Evolutionary conservation across 2,113 vertebrate species (phyloP).

Genomic region (Larimichthys crocea): DNA sequence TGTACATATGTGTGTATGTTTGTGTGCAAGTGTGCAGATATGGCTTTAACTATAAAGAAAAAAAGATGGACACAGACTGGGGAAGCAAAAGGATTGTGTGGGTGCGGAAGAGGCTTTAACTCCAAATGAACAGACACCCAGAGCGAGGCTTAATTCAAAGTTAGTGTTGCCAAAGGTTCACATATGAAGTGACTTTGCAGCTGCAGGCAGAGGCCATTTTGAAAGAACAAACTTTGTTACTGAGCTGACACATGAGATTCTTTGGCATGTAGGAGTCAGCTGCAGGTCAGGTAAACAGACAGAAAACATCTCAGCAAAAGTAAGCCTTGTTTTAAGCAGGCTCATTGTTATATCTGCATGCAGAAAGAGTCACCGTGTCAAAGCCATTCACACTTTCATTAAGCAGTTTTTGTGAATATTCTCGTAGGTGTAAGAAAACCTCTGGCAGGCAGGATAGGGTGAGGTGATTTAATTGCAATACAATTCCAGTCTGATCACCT

Average conservation of each 20-base stretch:
- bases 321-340: background rate
- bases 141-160: constrained; percentile 57
- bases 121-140: constrained; percentile 40
- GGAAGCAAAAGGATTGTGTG: constrained; percentile 39
- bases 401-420: constrained; percentile 44
- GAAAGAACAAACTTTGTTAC: constrained; percentile 33
- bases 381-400: constrained; percentile 51
- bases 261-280: constrained; percentile 17
- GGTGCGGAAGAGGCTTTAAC: constrained; percentile 25
- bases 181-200: constrained; percentile 25
- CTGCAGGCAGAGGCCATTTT: constrained; percentile 21
- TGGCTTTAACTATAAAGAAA: constrained; percentile 35
- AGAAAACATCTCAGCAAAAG: background rate
- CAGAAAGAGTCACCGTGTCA: constrained; percentile 8
- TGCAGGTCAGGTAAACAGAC: constrained; percentile 8
- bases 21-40: constrained; percentile 15
- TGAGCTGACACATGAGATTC: constrained; percentile 26
- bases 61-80: constrained; percentile 20
- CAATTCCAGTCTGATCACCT: constrained; percentile 43
- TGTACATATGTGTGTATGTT: constrained; percentile 8
- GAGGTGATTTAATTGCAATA: constrained; percentile 52
- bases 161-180: constrained; percentile 14
- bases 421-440: constrained; percentile 26
- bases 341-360: background rate
- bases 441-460: constrained; percentile 2